Evolutionary conservation across 1,140 invertebrate species (phyloP), one percentile per base, ranked within the genome.

Genomic region (Neodiprion pinetum): DNA sequence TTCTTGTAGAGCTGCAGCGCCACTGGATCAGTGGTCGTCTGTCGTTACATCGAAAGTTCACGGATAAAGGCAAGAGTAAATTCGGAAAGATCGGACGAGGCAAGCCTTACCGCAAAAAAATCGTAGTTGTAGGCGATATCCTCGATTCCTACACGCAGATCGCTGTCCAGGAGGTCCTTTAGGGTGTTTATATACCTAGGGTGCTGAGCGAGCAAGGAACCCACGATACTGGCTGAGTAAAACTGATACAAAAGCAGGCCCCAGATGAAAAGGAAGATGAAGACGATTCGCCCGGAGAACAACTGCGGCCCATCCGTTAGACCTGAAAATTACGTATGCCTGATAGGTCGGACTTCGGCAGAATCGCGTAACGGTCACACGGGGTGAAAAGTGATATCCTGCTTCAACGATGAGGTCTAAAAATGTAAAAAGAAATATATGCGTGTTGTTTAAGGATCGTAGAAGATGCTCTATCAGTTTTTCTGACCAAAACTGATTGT

Each of bases 221-320:
- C 93, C 1, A 95, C 93, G 74, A 95, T 92, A 75, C 90, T 93
- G 0, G 93, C 94, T 23, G 93, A 93, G 82, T 94, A 95, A 79
- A 93, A 94, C 81, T 94, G 93, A 83, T 91, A 93, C 11, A 93
- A 81, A 21, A 91, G 86, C 71, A 93, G 82, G 0, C 92, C 90
- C 85, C 93, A 93, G 0, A 93, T 69, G 72, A 94, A 91, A 9
- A 92, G 90, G 0, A 90, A 90, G 17, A 93, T 87, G 2, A 92
- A 90, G 12, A 92, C 84, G 21, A 93, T 88, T 61, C 92, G 90
- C n/a, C 91, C 90, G 9, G 91, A 90, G 50, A 86, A 83, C 2
- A 90, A 86, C 17, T 78, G 80, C 12, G 90, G 88, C 69, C 87
- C 85, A 70, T 90, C 86, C 9, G 84, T 83, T 67, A 88, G 81